These are phyloP conservation scores for Drosophila lutescens DNA, from an alignment of 2,888 invertebrate species.

Conservation along the genomic window DNA sequence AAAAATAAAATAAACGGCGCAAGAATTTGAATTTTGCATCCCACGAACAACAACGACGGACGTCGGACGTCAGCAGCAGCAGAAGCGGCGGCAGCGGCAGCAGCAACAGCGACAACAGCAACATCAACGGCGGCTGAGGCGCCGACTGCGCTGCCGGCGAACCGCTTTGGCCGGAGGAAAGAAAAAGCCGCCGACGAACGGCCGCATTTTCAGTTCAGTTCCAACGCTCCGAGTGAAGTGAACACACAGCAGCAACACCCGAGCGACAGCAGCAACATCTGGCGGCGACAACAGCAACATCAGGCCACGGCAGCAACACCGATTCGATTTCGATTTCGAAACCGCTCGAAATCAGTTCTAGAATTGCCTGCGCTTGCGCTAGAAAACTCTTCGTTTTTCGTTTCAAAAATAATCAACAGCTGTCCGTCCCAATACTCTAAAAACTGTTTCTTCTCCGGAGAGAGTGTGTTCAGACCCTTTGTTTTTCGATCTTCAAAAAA, in stretches of 20 bases:
- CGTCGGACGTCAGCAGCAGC: conserved; percentile 21
- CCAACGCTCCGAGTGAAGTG: conserved; percentile 74
- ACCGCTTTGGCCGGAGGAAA: conserved; percentile 53
- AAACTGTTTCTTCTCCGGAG: conserved; percentile 19
- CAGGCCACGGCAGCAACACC: conserved; percentile 25
- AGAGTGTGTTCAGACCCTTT: neutral
- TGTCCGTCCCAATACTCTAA: conserved; percentile 48
- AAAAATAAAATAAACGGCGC: conserved; percentile 60
- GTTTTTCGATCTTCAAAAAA: conserved; percentile 6
- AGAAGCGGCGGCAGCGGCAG: conserved; percentile 8
- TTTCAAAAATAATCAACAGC: conserved; percentile 59
- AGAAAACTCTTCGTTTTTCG: conserved; percentile 40
- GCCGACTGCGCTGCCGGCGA: conserved; percentile 37
- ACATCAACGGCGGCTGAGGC: conserved; percentile 27
- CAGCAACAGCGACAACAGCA: conserved; percentile 1
- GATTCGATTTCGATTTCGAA: conserved; percentile 46
- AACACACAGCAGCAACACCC: conserved; percentile 8
- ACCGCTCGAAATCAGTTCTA: conserved; percentile 33
- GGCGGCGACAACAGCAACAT: conserved; percentile 17
- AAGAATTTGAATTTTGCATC: conserved; percentile 68
- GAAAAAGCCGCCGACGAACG: conserved; percentile 81
- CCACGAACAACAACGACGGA: conserved; percentile 58
- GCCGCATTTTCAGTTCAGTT: conserved; percentile 80
- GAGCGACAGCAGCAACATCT: conserved; percentile 23
- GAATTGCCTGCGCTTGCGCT: conserved; percentile 66